phyloP scores from a whole-genome alignment of 2,797 vertebrate species.

The Gymnoscopelus braueri region DNA sequence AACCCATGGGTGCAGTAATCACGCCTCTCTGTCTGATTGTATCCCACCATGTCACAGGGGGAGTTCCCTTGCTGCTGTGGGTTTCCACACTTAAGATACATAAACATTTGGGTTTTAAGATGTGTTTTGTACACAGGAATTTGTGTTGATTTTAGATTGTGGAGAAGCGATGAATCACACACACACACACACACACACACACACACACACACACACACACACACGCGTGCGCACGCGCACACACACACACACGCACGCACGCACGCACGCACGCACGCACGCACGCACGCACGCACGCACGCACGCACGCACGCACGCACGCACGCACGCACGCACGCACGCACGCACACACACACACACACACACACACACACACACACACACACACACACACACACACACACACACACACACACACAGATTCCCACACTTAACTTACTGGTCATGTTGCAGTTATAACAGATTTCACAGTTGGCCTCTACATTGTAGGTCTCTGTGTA shows the following conservation, averaged over 20 bases:
- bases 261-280: not conserved
- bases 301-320: not conserved
- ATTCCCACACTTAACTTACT: conserved; percentile 70
- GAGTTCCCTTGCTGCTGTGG: no score
- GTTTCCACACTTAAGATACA: no score
- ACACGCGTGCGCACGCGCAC: not conserved
- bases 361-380: not conserved
- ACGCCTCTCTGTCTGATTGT: no score
- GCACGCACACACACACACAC: not conserved
- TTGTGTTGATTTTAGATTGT: no score
- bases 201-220: not conserved
- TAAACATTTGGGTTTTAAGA: not conserved
- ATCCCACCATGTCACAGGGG: no score
- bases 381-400: not conserved
- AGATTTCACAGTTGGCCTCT: not conserved
- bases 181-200: no score
- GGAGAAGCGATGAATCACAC: no score
- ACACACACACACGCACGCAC: not conserved
- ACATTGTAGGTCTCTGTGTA: conserved; percentile 44
- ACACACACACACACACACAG: conserved; percentile 12
- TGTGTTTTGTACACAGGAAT: not conserved
- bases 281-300: not conserved
- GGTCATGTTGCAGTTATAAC: conserved; percentile 43
- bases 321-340: no score
- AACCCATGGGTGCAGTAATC: no score